Percentiles rank a stretch among this genome's conserved stretches.
These are phyloP conservation scores for Hipposideros armiger DNA, from an alignment of 2,113 vertebrate genomes.

Conservation along the genomic window DNA sequence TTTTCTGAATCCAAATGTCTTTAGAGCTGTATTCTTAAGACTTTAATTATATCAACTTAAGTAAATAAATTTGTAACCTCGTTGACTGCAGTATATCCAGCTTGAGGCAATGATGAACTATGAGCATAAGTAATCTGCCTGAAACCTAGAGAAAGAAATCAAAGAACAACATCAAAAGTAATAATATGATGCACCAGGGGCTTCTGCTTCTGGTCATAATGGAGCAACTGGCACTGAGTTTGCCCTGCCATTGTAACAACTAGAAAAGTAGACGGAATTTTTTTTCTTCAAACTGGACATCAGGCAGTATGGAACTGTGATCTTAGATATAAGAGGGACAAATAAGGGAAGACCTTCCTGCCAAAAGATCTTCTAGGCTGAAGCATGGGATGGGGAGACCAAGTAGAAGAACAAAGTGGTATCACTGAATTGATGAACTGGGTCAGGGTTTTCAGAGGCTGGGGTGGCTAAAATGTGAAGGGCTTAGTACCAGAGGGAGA, in stretches of 20 bases:
- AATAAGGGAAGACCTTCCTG: not conserved
- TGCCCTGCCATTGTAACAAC: not conserved
- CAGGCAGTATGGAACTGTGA: not conserved
- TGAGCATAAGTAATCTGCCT: not conserved
- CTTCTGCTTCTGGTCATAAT: not conserved
- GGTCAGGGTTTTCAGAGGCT: not conserved
- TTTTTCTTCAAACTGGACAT: not conserved
- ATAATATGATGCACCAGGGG: not conserved
- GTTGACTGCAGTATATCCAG: not conserved
- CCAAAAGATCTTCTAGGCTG: not conserved
- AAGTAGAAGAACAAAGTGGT: not conserved
- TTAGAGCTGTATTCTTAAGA: not conserved
- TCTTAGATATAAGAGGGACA: not conserved
- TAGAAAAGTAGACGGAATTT: not conserved
- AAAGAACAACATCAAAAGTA: not conserved
- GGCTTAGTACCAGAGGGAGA: not conserved
- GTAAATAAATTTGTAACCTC: not conserved
- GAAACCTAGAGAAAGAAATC: conserved; percentile 33
- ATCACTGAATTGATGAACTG: not conserved
- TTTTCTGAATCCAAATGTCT: conserved; percentile 18
- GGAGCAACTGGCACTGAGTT: not conserved
- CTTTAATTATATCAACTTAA: not conserved
- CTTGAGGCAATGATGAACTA: not conserved
- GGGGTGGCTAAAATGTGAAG: not conserved
- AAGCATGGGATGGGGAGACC: not conserved